These are phyloP conservation scores for Pangasianodon gigas DNA, from an alignment of 2,113 vertebrate species.

Conservation along the genomic window DNA sequence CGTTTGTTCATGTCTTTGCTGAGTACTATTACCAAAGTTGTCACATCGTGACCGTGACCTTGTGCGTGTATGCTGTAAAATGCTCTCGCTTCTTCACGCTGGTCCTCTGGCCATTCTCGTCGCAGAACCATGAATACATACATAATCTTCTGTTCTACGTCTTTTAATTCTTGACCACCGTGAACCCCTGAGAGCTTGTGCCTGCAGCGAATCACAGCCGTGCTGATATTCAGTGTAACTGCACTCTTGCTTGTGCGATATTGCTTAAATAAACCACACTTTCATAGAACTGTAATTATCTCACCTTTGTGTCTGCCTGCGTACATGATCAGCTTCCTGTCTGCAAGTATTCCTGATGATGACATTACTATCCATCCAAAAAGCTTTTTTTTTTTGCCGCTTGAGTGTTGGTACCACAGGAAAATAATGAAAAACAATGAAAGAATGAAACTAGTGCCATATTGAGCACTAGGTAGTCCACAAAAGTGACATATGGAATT, in stretches of 20 bases:
- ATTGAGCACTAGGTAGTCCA: neutral
- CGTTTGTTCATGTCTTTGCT: no score
- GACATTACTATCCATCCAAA: neutral
- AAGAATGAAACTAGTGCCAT: no score
- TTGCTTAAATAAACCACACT: neutral
- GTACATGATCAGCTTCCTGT: neutral
- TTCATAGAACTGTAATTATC: neutral
- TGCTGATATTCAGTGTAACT: neutral
- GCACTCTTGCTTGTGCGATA: neutral
- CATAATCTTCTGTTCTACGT: no score
- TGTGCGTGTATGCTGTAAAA: no score
- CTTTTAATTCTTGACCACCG: neutral
- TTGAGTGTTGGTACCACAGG: no score
- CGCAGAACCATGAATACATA: no score
- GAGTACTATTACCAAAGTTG: no score
- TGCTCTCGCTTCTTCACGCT: no score
- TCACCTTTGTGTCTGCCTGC: neutral
- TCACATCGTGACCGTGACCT: no score
- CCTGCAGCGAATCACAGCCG: no score
- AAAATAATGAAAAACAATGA: no score
- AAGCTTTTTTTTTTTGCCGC: neutral
- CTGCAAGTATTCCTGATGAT: neutral
- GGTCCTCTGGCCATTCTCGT: no score
- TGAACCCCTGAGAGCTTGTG: neutral
- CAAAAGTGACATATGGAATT: neutral